Conservation (phyloP, 2,888 invertebrate genomes). For the Temnothorax ravouxi region DNA sequence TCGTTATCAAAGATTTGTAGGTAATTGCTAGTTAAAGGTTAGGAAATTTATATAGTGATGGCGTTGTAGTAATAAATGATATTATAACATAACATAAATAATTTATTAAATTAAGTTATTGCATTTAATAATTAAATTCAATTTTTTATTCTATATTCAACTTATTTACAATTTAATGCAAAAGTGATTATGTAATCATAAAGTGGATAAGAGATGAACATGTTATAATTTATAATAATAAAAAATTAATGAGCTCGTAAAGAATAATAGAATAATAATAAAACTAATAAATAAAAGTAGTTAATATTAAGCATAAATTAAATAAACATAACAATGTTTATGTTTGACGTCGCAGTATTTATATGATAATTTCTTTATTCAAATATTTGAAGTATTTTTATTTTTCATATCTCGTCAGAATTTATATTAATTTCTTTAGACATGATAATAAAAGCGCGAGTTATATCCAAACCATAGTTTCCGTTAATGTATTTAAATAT, state of each 20-base stretch:
- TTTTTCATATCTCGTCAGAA: background rate
- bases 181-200: background rate
- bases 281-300: background rate
- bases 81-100: background rate
- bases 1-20: background rate
- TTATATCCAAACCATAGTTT: slow-evolving; percentile 22
- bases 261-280: background rate
- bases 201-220: background rate
- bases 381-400: background rate
- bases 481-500: background rate
- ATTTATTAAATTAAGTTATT: background rate
- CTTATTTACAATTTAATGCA: background rate
- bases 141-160: background rate
- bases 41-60: background rate
- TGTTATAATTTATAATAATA: background rate
- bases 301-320: background rate
- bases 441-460: background rate
- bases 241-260: background rate
- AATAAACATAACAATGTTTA: background rate
- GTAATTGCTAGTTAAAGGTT: background rate
- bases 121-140: background rate
- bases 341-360: background rate
- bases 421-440: background rate
- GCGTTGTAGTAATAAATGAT: slow-evolving; percentile 8
- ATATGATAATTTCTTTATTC: background rate